phyloP scores from a whole-genome alignment of 2,888 invertebrate species.

The Parochlus steinenii region DNA sequence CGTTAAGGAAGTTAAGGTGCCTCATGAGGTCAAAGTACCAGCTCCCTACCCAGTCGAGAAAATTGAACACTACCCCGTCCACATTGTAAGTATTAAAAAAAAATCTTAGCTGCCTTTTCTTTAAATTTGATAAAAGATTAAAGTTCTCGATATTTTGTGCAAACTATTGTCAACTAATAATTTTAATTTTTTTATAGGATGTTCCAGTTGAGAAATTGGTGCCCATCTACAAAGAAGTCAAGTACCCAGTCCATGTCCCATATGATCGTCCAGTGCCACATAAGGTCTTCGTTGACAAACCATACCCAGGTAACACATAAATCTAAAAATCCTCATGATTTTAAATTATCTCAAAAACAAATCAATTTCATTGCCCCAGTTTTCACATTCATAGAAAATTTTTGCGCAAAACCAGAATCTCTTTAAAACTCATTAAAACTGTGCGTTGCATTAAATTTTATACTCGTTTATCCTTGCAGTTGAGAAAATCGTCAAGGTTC shows the following conservation, averaged over 20 bases:
- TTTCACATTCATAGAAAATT: too few species aligned
- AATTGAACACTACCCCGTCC: slow-evolving; percentile 53
- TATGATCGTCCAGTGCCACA: slow-evolving; percentile 45
- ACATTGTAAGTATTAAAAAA: slow-evolving; percentile 1
- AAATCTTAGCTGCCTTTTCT: slow-evolving; percentile 35
- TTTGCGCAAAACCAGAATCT: too few species aligned
- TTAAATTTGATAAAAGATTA: too few species aligned
- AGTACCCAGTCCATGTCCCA: slow-evolving; percentile 45
- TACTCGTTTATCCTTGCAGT: too few species aligned
- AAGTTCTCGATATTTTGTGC: too few species aligned
- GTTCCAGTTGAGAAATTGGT: slow-evolving; percentile 53
- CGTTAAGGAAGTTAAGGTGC: slow-evolving; percentile 51
- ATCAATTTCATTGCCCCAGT: too few species aligned
- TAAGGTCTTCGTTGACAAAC: slow-evolving; percentile 42
- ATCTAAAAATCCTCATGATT: too few species aligned
- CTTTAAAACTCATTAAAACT: too few species aligned
- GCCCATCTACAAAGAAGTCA: slow-evolving; percentile 24
- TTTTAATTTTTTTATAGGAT: too few species aligned
- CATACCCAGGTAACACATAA: slow-evolving; percentile 58
- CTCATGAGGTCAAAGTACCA: slow-evolving; percentile 50
- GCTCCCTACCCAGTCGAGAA: slow-evolving; percentile 59
- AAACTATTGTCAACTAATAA: too few species aligned
- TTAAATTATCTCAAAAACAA: too few species aligned
- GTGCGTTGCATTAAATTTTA: too few species aligned
- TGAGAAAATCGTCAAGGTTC: slow-evolving; percentile 47